Evolutionary conservation across 2,797 vertebrate species (phyloP), one percentile per base, ranked within the genome.

Genomic region (Pelodytes ibericus): DNA sequence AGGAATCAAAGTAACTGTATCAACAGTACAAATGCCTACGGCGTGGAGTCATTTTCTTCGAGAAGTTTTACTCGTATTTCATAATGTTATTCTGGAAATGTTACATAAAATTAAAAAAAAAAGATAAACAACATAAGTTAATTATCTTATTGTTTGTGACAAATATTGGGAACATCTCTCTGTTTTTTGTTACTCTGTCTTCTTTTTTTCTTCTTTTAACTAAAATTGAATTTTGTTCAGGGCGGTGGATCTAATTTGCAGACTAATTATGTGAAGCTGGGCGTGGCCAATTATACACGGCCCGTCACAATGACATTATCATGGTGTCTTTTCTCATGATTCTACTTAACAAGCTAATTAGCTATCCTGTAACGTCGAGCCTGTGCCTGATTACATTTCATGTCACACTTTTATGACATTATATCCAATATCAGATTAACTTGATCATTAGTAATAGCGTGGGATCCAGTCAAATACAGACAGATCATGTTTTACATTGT

Each of bases 191-290:
- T 67, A 25, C n/a, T 58, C 29, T 44, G 24, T 26, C n/a, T 61
- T 59, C 24, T 49, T 63, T 16, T 62, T 31, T 36, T 15, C 44
- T 47, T n/a, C 44, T 25, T 60, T 41, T 44, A 72, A 51, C 41
- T 22, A 58, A 25, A 71, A 63, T 72, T 53, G 10, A 30, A 53
- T 63, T 72, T 53, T 51, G 22, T 25, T 29, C 58, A 25, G 27
- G 16, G 25, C 15, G 8, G 2, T 62, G 62, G 31, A 72, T 72
- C 51, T 33, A 60, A 72, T 72, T 62, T 62, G 13, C 39, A 6
- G 41, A 9, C 27, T 63, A 5, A 16, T 41, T 39, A 64, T 13
- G 61, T 47, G 36, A 16, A 65, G 36, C 27, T 65, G 36, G 63
- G 63, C 44, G 31, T 27, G 36, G 36, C 26, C 47, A 44, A 65